Evolutionary conservation across 1,140 invertebrate species (phyloP).

Genomic region (Philaenus spumarius): DNA sequence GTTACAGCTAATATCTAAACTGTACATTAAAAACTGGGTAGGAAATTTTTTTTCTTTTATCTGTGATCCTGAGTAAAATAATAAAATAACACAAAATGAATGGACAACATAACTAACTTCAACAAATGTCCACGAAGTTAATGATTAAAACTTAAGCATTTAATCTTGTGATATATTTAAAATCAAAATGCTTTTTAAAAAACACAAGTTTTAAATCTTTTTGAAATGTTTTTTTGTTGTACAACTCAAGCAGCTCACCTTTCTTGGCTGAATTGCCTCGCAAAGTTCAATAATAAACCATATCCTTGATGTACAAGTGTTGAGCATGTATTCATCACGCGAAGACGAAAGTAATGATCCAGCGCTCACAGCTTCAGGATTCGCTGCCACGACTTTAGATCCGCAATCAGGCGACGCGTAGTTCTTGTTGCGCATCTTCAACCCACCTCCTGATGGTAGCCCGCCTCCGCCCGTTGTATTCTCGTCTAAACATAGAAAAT

Average conservation of each 20-base stretch:
- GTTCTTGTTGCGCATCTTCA: constrained; percentile 75
- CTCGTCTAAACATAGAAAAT: constrained; percentile 23
- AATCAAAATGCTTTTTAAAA: too few relatives aligned
- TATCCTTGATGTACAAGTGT: constrained; percentile 79
- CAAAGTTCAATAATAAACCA: constrained; percentile 98
- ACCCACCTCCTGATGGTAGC: constrained; percentile 31
- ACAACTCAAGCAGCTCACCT: constrained; percentile 42
- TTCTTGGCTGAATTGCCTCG: constrained; percentile 91
- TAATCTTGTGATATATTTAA: too few relatives aligned
- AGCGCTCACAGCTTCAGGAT: constrained; percentile 82
- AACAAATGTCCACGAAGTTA: too few relatives aligned
- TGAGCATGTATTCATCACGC: constrained; percentile 96
- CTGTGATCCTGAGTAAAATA: too few relatives aligned
- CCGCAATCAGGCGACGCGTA: constrained; percentile 95
- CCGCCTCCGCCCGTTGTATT: constrained; percentile 31
- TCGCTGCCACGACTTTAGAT: constrained; percentile 89
- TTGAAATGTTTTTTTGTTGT: too few relatives aligned
- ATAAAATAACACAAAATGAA: too few relatives aligned
- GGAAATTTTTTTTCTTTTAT: too few relatives aligned
- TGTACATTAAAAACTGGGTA: too few relatives aligned
- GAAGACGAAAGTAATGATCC: constrained; percentile 78
- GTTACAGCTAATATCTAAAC: too few relatives aligned
- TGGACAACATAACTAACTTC: too few relatives aligned
- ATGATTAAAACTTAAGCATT: too few relatives aligned
- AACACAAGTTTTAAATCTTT: too few relatives aligned